Evolutionary conservation across 2,888 invertebrate species (phyloP).

Genomic region (Drosophila stalkeri): DNA sequence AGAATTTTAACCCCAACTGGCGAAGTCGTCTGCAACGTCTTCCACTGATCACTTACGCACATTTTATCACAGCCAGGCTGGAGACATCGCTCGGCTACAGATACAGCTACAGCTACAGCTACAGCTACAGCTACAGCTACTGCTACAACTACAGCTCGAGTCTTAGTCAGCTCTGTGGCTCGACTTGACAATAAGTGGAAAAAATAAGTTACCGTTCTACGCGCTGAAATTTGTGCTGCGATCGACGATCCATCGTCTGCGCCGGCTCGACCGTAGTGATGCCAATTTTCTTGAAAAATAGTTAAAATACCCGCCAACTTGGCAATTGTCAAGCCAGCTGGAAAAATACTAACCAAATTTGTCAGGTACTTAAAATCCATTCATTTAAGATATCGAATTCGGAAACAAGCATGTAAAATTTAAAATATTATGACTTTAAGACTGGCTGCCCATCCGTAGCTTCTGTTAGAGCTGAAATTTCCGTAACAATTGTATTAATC

Average conservation of each 20-base stretch:
- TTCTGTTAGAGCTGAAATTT: too few relatives aligned
- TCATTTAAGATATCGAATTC: too few relatives aligned
- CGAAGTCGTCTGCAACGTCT: constrained; percentile 38
- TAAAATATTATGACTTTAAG: too few relatives aligned
- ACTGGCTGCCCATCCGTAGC: too few relatives aligned
- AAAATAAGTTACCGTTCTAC: constrained; percentile 83
- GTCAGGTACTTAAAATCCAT: too few relatives aligned
- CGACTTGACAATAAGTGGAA: constrained; percentile 75
- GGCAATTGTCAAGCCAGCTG: too few relatives aligned
- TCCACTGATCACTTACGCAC: constrained; percentile 77
- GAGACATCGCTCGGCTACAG: constrained; percentile 64
- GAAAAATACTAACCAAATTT: too few relatives aligned
- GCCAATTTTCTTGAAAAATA: not conserved
- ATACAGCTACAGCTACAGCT: not conserved
- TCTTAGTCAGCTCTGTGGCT: constrained; percentile 24
- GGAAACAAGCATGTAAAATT: too few relatives aligned
- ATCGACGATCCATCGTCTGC: constrained; percentile 57
- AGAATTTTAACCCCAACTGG: constrained; percentile 75
- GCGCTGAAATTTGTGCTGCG: constrained; percentile 81
- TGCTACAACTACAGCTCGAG: constrained; percentile 2
- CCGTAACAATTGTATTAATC: too few relatives aligned
- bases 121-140: not conserved
- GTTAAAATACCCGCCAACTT: not conserved
- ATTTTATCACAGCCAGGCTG: constrained; percentile 79
- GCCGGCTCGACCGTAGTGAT: constrained; percentile 25